Evolutionary conservation across 2,888 invertebrate species (phyloP), one percentile per base, ranked within the genome.

Genomic region (Agrochola litura): DNA sequence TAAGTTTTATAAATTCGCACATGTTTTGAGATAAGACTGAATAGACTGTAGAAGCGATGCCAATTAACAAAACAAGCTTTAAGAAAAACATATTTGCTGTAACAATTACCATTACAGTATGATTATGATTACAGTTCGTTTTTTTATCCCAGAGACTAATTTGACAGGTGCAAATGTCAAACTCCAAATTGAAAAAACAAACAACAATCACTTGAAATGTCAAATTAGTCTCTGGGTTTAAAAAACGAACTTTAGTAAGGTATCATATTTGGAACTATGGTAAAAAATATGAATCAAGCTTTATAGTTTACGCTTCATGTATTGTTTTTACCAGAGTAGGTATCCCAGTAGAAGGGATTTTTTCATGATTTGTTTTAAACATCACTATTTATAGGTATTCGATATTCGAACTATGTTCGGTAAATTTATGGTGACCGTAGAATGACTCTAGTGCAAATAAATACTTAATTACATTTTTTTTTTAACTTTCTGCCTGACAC

Each of bases 1-100:
- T 67, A 0, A 61, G 22, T 65, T 73, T 74, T 60, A 67, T 41
- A 61, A 78, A 74, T 79, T 73, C 49, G 64, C 79, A 82, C 72
- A 65, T 83, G 64, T 65, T 73, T 69, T 37, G 30, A 70, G 56
- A 71, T 71, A 71, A 63, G 10, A 54, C 19, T 43, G 52, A 43
- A 49, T 14, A 19, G 19, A 67, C 25, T 61, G 22, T 60, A 54
- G 16, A 49, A 74, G 37, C n/a, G 3, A 56, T 68, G n/a, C n/a
- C n/a, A n/a, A n/a, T n/a, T n/a, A n/a, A n/a, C n/a, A n/a, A n/a
- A n/a, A n/a, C n/a, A n/a, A n/a, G n/a, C n/a, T n/a, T n/a, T n/a
- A n/a, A n/a, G n/a, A n/a, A n/a, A 49, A 49, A 49, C 25, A 30
- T 22, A 37, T 1, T n/a, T 67, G 6, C 37, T 52, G n/a, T 54